These are phyloP conservation scores for Ferdinandea cuprea DNA, from an alignment of 2,888 invertebrate genomes.

Conservation along the genomic window DNA sequence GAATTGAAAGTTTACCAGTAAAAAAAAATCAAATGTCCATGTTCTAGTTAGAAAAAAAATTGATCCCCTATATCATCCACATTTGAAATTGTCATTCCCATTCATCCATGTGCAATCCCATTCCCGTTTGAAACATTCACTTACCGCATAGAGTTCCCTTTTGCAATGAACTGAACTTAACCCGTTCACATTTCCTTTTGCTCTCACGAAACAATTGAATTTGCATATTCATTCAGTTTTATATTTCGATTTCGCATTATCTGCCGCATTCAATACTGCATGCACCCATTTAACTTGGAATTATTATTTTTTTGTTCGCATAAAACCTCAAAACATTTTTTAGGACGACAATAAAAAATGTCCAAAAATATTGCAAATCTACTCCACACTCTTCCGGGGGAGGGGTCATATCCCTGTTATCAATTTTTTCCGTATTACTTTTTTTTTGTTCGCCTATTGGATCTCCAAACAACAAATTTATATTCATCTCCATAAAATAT, in stretches of 20 bases:
- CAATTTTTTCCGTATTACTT: background rate
- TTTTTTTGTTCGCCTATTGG: background rate
- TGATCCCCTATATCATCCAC: too few relatives aligned
- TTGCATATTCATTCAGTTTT: constrained; percentile 22
- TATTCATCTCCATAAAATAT: constrained; percentile 70
- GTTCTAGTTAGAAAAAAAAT: too few relatives aligned
- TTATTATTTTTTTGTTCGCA: constrained; percentile 27
- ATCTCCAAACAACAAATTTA: constrained; percentile 64
- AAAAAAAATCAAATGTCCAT: too few relatives aligned
- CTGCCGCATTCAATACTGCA: constrained; percentile 57
- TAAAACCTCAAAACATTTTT: constrained; percentile 44
- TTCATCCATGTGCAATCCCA: too few relatives aligned
- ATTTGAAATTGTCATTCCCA: too few relatives aligned
- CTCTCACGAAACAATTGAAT: constrained; percentile 13
- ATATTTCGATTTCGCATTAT: constrained; percentile 21
- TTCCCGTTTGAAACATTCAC: too few relatives aligned
- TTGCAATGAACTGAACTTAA: background rate
- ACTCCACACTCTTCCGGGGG: constrained; percentile 18
- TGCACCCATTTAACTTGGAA: constrained; percentile 54
- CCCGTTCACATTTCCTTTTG: background rate
- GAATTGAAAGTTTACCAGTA: too few relatives aligned
- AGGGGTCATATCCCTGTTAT: constrained; percentile 62
- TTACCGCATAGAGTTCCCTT: background rate
- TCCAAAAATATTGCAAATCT: constrained; percentile 53
- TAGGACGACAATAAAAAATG: constrained; percentile 40